Evolutionary conservation across 2,797 vertebrate species (phyloP).

Genomic region (Eremophila alpestris): DNA sequence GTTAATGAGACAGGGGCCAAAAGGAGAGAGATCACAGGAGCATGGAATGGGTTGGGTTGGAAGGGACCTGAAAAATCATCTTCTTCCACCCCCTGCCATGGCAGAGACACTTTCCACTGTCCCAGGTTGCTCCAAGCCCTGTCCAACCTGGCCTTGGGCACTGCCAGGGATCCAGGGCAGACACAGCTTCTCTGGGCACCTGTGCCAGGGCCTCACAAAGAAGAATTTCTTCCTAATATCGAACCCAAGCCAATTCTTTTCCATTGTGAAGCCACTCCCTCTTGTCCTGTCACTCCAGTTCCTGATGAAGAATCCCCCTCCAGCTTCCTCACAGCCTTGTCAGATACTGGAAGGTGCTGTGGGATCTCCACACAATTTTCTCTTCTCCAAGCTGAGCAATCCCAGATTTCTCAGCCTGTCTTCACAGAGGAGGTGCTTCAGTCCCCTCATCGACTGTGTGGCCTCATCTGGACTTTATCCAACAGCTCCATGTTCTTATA

Average conservation of each 20-base stretch:
- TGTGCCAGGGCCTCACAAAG: background rate
- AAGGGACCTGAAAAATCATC: background rate
- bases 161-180: background rate
- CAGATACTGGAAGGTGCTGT: background rate
- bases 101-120: background rate
- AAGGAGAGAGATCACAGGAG: background rate
- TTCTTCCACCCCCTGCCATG: fast-evolving
- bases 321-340: fast-evolving
- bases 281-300: background rate
- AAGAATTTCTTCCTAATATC: background rate
- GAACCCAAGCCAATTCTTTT: background rate
- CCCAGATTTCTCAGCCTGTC: background rate
- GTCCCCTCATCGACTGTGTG: background rate
- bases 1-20: background rate
- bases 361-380: background rate
- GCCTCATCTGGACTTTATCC: background rate
- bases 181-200: background rate
- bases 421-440: fast-evolving
- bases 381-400: background rate
- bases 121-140: fast-evolving
- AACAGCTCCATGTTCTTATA: background rate
- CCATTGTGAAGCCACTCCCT: background rate
- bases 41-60: background rate
- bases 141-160: fast-evolving
- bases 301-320: background rate